phyloP scores from a whole-genome alignment of 2,888 invertebrate genomes.

The Sceliomorpha sp. region DNA sequence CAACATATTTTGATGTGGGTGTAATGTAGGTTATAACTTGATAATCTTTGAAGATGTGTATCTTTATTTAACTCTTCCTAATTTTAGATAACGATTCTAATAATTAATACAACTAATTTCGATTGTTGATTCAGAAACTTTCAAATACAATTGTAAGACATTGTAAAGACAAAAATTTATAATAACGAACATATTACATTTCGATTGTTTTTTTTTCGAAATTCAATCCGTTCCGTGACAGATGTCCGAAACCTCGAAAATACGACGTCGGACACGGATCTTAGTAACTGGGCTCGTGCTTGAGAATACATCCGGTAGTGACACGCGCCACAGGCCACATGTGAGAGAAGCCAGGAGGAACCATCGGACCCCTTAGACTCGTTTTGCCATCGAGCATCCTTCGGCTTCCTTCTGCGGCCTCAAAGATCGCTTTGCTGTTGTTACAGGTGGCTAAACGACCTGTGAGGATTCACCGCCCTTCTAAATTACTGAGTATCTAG shows the following conservation, averaged over 20 bases:
- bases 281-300: constrained; percentile 28
- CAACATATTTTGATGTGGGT: too few species aligned
- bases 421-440: constrained; percentile 45
- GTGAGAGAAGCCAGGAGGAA: constrained; percentile 49
- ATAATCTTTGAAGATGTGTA: too few species aligned
- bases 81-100: too few species aligned
- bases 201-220: too few species aligned
- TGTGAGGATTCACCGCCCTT: constrained; percentile 47
- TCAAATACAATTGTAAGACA: too few species aligned
- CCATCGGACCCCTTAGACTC: constrained; percentile 41
- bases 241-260: constrained; percentile 55
- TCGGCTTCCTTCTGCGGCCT: constrained; percentile 38
- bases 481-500: constrained; percentile 31
- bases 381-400: constrained; percentile 35
- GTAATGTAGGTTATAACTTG: too few species aligned
- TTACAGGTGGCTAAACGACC: constrained; percentile 52
- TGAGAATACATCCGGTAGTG: constrained; percentile 47
- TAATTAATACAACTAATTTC: too few species aligned
- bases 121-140: too few species aligned
- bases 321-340: constrained; percentile 50
- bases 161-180: too few species aligned
- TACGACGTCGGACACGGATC: constrained; percentile 29
- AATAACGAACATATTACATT: too few species aligned
- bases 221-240: constrained; percentile 33
- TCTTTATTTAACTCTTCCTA: too few species aligned